Conservation (phyloP, 2,888 invertebrate species). For the Nemotelus nigrinus region DNA sequence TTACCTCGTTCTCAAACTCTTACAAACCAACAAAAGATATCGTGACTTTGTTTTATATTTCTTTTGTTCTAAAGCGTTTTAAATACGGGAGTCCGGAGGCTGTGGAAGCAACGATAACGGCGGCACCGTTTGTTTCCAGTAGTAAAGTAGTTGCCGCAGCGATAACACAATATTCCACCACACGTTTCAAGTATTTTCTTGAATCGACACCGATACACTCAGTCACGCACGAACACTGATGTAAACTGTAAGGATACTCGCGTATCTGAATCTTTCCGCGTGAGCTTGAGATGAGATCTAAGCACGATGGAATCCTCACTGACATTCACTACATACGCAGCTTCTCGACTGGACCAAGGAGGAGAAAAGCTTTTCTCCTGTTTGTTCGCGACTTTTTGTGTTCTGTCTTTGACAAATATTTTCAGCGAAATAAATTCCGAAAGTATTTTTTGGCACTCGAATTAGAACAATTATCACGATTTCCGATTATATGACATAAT, state of each 20-base stretch:
- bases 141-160: constrained; percentile 24
- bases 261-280: constrained; percentile 5
- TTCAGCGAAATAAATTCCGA: constrained; percentile 25
- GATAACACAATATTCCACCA: neutral
- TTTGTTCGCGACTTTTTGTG: neutral
- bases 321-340: constrained; percentile 12
- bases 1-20: too few relatives aligned
- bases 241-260: neutral
- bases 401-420: constrained; percentile 18
- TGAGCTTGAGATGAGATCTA: constrained; percentile 32
- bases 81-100: neutral
- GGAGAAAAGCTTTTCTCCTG: constrained; percentile 24
- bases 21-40: neutral
- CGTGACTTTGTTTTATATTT: neutral
- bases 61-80: constrained; percentile 6
- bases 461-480: constrained; percentile 23
- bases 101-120: constrained; percentile 3
- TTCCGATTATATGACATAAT: constrained; percentile 18
- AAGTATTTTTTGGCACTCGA: constrained; percentile 27
- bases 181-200: constrained; percentile 10
- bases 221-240: constrained; percentile 17
- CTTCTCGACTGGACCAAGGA: neutral
- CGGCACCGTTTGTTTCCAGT: neutral
- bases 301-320: constrained; percentile 13
- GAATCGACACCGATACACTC: neutral